Conservation (phyloP, 1,140 invertebrate genomes). For the Drosophila lowei region DNA sequence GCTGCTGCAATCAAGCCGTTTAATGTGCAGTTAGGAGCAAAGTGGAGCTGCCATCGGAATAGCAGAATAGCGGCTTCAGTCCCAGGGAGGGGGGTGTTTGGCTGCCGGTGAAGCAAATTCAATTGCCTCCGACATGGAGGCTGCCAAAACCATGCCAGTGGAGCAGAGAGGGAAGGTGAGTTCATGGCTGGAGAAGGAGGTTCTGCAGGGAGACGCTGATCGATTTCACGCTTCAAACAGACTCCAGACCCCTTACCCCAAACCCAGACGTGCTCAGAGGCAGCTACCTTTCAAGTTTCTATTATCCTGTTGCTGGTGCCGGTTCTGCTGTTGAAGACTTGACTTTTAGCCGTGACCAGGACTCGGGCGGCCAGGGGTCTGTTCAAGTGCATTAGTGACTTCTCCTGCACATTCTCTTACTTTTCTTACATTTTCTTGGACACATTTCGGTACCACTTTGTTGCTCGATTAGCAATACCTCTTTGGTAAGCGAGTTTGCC, state of each 20-base stretch:
- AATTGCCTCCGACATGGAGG: constrained; percentile 68
- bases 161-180: constrained; percentile 6
- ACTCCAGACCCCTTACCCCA: constrained; percentile 2
- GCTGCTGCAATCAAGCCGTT: constrained; percentile 69
- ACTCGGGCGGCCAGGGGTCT: constrained; percentile 18
- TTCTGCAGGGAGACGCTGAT: constrained; percentile 45
- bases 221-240: constrained; percentile 66
- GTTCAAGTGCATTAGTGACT: constrained; percentile 34
- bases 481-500: constrained; percentile 14
- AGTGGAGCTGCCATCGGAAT: constrained; percentile 43
- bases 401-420: constrained; percentile 15
- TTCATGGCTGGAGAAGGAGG: background rate
- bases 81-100: constrained; percentile 14
- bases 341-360: constrained; percentile 47
- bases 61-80: constrained; percentile 14
- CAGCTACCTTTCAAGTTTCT: constrained; percentile 9
- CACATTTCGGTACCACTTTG: constrained; percentile 19
- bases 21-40: constrained; percentile 74
- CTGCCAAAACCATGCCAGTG: constrained; percentile 40
- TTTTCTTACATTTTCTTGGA: constrained; percentile 22
- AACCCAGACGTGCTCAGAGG: constrained; percentile 42
- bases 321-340: constrained; percentile 45
- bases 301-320: constrained; percentile 16
- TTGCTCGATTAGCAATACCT: constrained; percentile 55
- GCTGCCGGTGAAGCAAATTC: constrained; percentile 51